A percentile compares a stretch with the other conserved stretches of the same genome.
Evolutionary conservation across 2,797 vertebrate species (phyloP).

Genomic region (Trachops cirrhosus): DNA sequence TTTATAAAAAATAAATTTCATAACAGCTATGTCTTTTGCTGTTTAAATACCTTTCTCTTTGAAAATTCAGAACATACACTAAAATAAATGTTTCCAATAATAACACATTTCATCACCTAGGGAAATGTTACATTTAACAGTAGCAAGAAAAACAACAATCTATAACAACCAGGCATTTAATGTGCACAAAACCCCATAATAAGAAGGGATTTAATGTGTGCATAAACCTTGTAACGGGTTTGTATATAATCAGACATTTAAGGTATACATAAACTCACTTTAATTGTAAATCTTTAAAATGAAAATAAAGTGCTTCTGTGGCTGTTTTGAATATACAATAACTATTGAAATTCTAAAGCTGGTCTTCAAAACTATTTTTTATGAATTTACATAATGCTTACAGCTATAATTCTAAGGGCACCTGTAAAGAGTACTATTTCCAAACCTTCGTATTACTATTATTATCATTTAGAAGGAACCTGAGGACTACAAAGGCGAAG

Average conservation of each 20-base stretch:
- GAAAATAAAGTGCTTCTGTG: slow-evolving; percentile 71
- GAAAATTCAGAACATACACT: slow-evolving; percentile 63
- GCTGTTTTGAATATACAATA: slow-evolving; percentile 71
- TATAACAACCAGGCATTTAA: slow-evolving; percentile 74
- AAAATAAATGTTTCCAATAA: slow-evolving; percentile 73
- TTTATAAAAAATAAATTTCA: slow-evolving; percentile 62
- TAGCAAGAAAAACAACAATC: slow-evolving; percentile 73
- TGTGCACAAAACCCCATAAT: slow-evolving; percentile 77
- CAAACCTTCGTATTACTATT: background rate
- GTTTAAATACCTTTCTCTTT: slow-evolving; percentile 72
- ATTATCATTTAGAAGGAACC: background rate
- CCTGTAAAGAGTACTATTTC: slow-evolving; percentile 19
- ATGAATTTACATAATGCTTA: slow-evolving; percentile 56
- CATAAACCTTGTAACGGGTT: slow-evolving; percentile 73
- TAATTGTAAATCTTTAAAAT: slow-evolving; percentile 78
- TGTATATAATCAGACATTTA: slow-evolving; percentile 73
- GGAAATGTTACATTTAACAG: slow-evolving; percentile 65
- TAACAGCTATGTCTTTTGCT: slow-evolving; percentile 65
- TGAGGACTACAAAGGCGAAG: background rate
- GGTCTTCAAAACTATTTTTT: slow-evolving; percentile 66
- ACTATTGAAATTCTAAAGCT: slow-evolving; percentile 67
- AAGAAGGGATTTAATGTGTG: slow-evolving; percentile 74
- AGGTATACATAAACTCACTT: slow-evolving; percentile 76
- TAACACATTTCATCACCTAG: slow-evolving; percentile 72
- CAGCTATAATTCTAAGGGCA: slow-evolving; percentile 50